phyloP scores from a whole-genome alignment of 2,888 invertebrate species.

The Drosophila multiciliata region DNA sequence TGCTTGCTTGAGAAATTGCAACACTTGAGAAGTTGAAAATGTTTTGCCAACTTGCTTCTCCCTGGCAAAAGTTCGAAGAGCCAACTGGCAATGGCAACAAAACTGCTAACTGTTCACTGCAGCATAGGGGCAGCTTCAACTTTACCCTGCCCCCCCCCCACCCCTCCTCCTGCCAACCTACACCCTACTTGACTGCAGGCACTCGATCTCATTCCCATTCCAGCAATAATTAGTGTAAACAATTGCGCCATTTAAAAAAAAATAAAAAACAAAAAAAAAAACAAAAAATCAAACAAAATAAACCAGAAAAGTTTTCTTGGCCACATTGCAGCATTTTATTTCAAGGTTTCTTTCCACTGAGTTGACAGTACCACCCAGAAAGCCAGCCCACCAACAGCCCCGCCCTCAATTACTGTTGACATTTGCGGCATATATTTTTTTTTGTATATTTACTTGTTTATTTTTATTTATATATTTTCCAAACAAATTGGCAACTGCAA shows the following conservation, averaged over 20 bases:
- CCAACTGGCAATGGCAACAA: slow-evolving; percentile 26
- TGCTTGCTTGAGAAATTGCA: slow-evolving; percentile 68
- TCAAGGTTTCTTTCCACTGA: slow-evolving; percentile 52
- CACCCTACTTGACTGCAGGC: background rate
- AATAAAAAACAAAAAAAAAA: background rate
- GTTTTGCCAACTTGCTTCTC: slow-evolving; percentile 65
- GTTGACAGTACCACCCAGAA: slow-evolving; percentile 3
- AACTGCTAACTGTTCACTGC: slow-evolving; percentile 33
- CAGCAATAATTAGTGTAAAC: slow-evolving; percentile 76
- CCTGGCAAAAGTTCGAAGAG: slow-evolving; percentile 58
- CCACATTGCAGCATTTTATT: slow-evolving; percentile 63
- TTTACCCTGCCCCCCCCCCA: background rate
- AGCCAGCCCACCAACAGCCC: background rate
- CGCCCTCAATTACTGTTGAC: background rate
- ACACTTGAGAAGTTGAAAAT: slow-evolving; percentile 78
- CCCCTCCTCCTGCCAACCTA: too few relatives aligned
- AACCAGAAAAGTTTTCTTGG: slow-evolving; percentile 47
- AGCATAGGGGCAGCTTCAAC: slow-evolving; percentile 8
- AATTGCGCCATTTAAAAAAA: slow-evolving; percentile 63
- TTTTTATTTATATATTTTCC: slow-evolving; percentile 21
- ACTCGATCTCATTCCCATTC: slow-evolving; percentile 20
- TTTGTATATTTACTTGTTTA: background rate
- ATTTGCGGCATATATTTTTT: slow-evolving; percentile 46
- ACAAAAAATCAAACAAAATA: background rate
- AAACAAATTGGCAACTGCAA: slow-evolving; percentile 68